These are phyloP conservation scores for Odontomyia ornata DNA, from an alignment of 2,888 invertebrate genomes.

Conservation along the genomic window DNA sequence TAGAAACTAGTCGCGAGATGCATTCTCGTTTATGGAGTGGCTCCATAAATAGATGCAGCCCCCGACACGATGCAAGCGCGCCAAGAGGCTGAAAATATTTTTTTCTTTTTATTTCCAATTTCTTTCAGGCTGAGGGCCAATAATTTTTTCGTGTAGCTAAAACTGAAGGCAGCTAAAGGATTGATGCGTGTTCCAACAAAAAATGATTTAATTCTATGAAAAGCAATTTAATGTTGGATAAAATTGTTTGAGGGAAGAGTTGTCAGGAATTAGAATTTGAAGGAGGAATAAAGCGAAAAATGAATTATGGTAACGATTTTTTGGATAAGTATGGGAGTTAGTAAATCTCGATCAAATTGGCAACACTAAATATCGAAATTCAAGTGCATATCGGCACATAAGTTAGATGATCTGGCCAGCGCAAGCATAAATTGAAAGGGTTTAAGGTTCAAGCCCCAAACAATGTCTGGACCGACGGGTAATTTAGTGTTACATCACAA, in stretches of 20 bases:
- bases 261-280: too few relatives aligned
- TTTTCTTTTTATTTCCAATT: background rate
- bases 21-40: slow-evolving; percentile 11
- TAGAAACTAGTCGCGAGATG: background rate
- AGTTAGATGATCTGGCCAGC: background rate
- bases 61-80: background rate
- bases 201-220: too few relatives aligned
- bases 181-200: too few relatives aligned
- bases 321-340: too few relatives aligned
- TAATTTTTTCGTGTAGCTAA: background rate
- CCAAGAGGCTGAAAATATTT: background rate
- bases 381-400: too few relatives aligned
- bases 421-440: background rate
- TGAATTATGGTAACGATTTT: too few relatives aligned
- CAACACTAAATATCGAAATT: too few relatives aligned
- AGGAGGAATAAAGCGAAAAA: too few relatives aligned
- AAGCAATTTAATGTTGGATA: too few relatives aligned
- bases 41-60: slow-evolving; percentile 9
- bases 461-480: background rate
- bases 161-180: too few relatives aligned
- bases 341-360: too few relatives aligned
- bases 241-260: too few relatives aligned
- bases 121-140: background rate
- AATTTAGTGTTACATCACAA: slow-evolving; percentile 19
- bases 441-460: background rate